phyloP scores from a whole-genome alignment of 2,888 invertebrate genomes.

The Nebria salina region DNA sequence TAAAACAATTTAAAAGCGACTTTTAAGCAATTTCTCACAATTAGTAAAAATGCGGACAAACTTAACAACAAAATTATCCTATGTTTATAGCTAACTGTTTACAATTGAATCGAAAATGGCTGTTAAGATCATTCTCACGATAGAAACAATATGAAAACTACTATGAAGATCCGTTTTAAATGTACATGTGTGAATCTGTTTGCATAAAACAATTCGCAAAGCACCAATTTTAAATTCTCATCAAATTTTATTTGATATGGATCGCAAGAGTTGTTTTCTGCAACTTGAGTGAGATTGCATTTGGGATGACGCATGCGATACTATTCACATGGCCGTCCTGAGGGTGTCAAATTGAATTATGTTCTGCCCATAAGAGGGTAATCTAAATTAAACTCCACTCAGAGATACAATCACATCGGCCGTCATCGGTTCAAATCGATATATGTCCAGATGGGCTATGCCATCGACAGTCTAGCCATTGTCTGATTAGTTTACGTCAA shows the following conservation, averaged over 20 bases:
- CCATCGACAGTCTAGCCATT: background rate
- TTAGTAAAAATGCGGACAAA: background rate
- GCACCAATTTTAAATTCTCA: background rate
- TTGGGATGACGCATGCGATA: background rate
- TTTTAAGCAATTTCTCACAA: background rate
- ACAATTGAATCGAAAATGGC: slow-evolving; percentile 4
- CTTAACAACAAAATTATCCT: slow-evolving; percentile 4
- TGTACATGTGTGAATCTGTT: background rate
- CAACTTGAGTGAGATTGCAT: background rate
- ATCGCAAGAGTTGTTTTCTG: background rate
- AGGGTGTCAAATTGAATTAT: background rate
- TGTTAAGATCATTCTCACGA: background rate
- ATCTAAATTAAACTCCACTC: background rate
- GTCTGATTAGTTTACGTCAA: slow-evolving; percentile 15
- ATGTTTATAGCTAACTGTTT: slow-evolving; percentile 11
- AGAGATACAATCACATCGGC: background rate
- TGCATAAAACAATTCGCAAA: background rate
- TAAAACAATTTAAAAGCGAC: background rate
- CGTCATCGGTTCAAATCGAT: background rate
- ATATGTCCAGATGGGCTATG: background rate
- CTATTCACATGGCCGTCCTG: background rate
- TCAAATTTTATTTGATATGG: background rate
- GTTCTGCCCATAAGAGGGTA: slow-evolving; percentile 1
- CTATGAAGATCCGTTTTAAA: slow-evolving; percentile 13
- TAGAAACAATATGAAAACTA: slow-evolving; percentile 3